Conservation (phyloP, 2,113 vertebrate genomes). For the Anolis sagrei region DNA sequence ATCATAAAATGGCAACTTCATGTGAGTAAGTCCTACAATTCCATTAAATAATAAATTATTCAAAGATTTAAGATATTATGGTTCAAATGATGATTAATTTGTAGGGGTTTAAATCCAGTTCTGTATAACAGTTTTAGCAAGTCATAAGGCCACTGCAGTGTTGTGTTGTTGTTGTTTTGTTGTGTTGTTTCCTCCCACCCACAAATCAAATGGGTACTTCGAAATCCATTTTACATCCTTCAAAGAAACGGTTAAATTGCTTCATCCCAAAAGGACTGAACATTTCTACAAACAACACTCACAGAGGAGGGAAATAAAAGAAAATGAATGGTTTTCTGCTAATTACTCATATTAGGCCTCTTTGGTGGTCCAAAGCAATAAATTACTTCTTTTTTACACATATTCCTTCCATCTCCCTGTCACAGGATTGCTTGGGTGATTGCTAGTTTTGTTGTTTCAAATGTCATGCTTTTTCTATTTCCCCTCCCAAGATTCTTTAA, state of each 20-base stretch:
- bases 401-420: conserved; percentile 80
- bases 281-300: conserved; percentile 81
- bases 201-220: conserved; percentile 37
- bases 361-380: conserved; percentile 82
- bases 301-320: conserved; percentile 68
- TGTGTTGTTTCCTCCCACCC: not conserved
- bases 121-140: conserved; percentile 34
- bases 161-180: conserved; percentile 6
- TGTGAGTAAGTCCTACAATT: not conserved
- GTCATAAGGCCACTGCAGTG: conserved; percentile 28
- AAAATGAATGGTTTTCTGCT: conserved; percentile 85
- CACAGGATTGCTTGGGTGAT: conserved; percentile 80
- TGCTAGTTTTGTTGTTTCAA: conserved; percentile 87
- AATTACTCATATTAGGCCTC: conserved; percentile 85
- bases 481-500: conserved; percentile 82
- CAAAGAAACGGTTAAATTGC: conserved; percentile 80
- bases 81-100: not conserved
- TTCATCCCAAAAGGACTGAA: conserved; percentile 72
- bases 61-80: accelerated
- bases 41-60: accelerated
- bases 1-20: too few species aligned
- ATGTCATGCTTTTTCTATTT: conserved; percentile 79
- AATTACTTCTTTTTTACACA: conserved; percentile 73
- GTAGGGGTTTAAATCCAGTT: not conserved
- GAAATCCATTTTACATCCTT: conserved; percentile 55